Percentiles rank a stretch among this genome's conserved stretches.
Conservation (phyloP, 2,113 vertebrate genomes). For the Burhinus oedicnemus region DNA sequence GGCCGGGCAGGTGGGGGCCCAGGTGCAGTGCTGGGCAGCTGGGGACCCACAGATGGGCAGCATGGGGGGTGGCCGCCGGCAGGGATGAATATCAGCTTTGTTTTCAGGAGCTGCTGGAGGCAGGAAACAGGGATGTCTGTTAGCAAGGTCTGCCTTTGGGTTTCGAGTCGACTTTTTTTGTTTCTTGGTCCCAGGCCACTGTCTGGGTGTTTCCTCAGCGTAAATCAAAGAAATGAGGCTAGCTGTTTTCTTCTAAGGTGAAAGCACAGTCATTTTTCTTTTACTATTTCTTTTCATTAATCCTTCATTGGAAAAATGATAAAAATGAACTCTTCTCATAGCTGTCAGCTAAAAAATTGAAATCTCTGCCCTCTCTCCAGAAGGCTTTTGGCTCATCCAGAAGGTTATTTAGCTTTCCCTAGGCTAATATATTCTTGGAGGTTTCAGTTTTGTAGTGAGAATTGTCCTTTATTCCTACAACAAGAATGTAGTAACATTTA, state of each 20-base stretch:
- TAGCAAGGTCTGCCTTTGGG: neutral
- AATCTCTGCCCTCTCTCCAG: neutral
- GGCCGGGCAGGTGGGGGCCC: too few relatives aligned
- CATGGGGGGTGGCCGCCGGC: accelerated
- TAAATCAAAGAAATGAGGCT: neutral
- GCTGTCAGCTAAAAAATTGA: neutral
- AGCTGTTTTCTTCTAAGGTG: neutral
- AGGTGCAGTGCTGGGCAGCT: neutral
- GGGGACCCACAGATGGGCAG: accelerated
- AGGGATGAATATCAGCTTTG: neutral
- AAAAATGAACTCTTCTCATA: neutral
- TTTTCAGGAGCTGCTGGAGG: neutral
- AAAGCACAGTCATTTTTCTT: neutral
- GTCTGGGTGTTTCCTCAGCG: neutral
- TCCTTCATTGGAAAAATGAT: neutral
- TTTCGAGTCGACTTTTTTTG: neutral
- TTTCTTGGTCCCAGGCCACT: neutral
- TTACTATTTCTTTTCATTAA: neutral
- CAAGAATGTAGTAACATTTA: neutral
- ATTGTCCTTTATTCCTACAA: neutral
- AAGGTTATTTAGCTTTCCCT: neutral
- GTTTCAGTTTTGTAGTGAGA: neutral
- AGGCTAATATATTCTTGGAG: neutral
- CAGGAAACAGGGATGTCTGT: neutral
- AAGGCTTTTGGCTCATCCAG: neutral